Percentiles rank a stretch among this genome's conserved stretches.
Conservation (phyloP, 1,140 invertebrate species). For the Bombus waltoni region DNA sequence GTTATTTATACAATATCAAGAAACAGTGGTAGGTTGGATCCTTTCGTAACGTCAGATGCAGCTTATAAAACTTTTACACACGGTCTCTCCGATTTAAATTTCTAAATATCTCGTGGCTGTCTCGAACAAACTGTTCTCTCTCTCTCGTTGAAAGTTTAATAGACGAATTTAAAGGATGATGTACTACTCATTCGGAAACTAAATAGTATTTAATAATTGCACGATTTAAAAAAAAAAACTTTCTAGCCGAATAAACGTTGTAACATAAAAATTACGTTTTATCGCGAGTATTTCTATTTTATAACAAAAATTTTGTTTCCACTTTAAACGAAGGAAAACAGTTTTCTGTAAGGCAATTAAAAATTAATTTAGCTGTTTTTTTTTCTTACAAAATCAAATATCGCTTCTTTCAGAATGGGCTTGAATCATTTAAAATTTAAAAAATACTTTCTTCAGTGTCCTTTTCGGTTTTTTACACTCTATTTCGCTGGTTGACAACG, state of each 20-base stretch:
- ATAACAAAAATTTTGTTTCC: neutral
- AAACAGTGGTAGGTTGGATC: too few relatives aligned
- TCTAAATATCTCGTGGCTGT: constrained; percentile 1
- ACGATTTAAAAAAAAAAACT: neutral
- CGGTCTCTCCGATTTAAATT: neutral
- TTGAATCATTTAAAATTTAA: neutral
- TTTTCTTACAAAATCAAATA: neutral
- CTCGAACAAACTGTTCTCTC: neutral
- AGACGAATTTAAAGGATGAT: neutral
- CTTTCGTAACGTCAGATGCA: constrained; percentile 1
- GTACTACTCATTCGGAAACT: neutral
- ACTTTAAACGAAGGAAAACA: neutral
- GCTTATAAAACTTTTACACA: neutral
- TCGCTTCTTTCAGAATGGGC: neutral
- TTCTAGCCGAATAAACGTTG: neutral
- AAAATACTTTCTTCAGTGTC: neutral
- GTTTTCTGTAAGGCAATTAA: too few relatives aligned
- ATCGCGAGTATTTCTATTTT: neutral
- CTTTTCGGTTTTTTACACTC: neutral
- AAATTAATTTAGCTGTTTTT: neutral
- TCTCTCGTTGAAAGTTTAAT: constrained; percentile 2
- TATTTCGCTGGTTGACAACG: neutral
- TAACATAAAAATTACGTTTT: neutral
- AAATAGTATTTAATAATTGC: neutral
- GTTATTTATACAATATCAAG: neutral